Evolutionary conservation across 2,888 invertebrate genomes (phyloP).

Genomic region (Tipula unca): DNA sequence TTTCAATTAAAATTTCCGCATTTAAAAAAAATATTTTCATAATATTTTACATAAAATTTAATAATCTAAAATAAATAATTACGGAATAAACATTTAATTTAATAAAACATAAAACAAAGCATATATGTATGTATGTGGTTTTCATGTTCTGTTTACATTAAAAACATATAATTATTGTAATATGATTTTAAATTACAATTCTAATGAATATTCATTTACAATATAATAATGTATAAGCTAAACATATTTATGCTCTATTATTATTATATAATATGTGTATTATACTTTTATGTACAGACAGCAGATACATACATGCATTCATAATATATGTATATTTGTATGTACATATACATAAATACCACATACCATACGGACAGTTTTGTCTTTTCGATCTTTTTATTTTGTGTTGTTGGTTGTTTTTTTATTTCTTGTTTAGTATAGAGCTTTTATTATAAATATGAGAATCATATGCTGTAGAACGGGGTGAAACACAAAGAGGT

Average conservation of each 20-base stretch:
- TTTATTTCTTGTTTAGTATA: not conserved
- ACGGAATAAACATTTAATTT: not conserved
- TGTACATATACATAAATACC: not conserved
- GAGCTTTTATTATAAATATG: not conserved
- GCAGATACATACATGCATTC: not conserved
- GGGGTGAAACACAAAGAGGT: not conserved
- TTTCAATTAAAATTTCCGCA: no score
- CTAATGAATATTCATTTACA: not conserved
- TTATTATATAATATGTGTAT: not conserved
- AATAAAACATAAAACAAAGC: not conserved
- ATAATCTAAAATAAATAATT: not conserved
- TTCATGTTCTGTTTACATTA: slow-evolving; percentile 2
- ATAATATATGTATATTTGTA: not conserved
- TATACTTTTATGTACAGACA: not conserved
- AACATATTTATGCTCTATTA: not conserved
- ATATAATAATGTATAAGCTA: not conserved
- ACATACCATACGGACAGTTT: not conserved
- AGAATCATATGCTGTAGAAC: not conserved
- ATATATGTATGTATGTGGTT: not conserved
- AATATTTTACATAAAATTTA: not conserved
- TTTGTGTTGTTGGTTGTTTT: not conserved
- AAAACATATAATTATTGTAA: slow-evolving; percentile 14
- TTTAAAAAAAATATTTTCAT: not conserved
- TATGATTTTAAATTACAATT: not conserved
- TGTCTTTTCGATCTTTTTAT: not conserved